Conservation (phyloP, 1,140 invertebrate genomes). For the Penaeus indicus region DNA sequence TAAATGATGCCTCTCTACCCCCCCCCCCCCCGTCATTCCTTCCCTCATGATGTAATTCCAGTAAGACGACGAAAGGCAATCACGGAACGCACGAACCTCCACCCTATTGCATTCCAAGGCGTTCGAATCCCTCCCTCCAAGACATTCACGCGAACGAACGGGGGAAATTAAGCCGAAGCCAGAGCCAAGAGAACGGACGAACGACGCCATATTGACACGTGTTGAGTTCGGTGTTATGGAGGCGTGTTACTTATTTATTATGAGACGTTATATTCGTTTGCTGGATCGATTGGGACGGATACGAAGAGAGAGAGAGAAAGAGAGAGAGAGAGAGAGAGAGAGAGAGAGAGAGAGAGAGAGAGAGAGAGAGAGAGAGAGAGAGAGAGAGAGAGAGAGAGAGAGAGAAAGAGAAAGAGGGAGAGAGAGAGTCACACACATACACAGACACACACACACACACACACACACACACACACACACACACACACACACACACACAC, state of each 20-base stretch:
- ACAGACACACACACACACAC: too few relatives aligned
- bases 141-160: too few relatives aligned
- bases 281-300: conserved; percentile 2
- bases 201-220: conserved; percentile 10
- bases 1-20: too few relatives aligned
- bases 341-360: conserved; percentile 10
- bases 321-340: not conserved
- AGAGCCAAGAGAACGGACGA: not conserved
- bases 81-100: too few relatives aligned
- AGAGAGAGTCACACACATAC: not conserved
- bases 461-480: too few relatives aligned
- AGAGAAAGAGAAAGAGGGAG: not conserved
- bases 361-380: not conserved
- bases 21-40: not conserved
- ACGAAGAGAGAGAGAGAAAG: not conserved
- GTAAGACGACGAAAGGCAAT: too few relatives aligned
- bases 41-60: too few relatives aligned
- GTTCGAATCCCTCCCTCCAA: too few relatives aligned
- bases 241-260: not conserved
- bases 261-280: conserved; percentile 4
- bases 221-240: conserved; percentile 32
- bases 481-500: too few relatives aligned
- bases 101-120: too few relatives aligned
- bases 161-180: too few relatives aligned
- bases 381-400: not conserved